These are phyloP conservation scores for Homalodisca vitripennis DNA, from an alignment of 1,140 invertebrate genomes.

Conservation along the genomic window DNA sequence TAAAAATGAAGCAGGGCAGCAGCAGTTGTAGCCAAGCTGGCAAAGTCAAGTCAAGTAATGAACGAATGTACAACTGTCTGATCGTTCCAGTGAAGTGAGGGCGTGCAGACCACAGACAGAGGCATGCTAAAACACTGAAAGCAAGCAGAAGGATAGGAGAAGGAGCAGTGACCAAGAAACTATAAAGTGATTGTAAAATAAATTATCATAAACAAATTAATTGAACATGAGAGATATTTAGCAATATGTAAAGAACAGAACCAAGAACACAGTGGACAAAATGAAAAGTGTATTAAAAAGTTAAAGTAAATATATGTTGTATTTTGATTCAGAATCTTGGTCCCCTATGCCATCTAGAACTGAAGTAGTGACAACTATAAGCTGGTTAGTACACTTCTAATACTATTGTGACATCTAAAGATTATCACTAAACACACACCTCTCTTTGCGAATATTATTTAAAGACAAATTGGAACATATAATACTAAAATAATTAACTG, in stretches of 20 bases:
- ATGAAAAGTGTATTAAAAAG: conserved; percentile 2
- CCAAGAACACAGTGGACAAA: conserved; percentile 2
- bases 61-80: neutral
- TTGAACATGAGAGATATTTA: neutral
- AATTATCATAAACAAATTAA: neutral
- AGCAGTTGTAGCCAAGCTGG: conserved; percentile 5
- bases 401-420: too few relatives aligned
- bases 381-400: too few relatives aligned
- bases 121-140: conserved; percentile 13
- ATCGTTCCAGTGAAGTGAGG: neutral
- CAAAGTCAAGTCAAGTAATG: neutral
- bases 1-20: conserved; percentile 18
- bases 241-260: neutral
- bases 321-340: conserved; percentile 16
- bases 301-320: neutral
- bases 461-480: too few relatives aligned
- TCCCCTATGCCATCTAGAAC: too few relatives aligned
- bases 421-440: too few relatives aligned
- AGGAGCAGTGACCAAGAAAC: too few relatives aligned
- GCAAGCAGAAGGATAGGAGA: conserved; percentile 16
- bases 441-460: too few relatives aligned
- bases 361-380: too few relatives aligned
- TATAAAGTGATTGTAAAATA: conserved; percentile 1
- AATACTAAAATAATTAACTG: too few relatives aligned
- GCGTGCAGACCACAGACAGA: conserved; percentile 4